A percentile compares a stretch with the other conserved stretches of the same genome.
Evolutionary conservation across 2,888 invertebrate species (phyloP).

Genomic region (Heteromurus nitidus): DNA sequence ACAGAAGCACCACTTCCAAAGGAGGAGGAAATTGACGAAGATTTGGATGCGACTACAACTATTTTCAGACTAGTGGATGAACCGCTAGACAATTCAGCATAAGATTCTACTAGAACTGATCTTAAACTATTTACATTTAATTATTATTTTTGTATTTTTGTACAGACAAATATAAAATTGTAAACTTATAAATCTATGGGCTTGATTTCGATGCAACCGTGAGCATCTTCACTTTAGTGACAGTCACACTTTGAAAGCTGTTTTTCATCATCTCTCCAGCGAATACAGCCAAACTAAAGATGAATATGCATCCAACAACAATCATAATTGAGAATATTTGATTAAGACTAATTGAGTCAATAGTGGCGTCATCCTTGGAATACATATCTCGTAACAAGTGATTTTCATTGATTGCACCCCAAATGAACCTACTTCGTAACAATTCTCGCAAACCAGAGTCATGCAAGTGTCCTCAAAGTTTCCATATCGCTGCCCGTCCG

Average conservation of each 20-base stretch:
- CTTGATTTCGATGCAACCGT: too few relatives aligned
- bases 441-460: neutral
- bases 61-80: conserved; percentile 20
- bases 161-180: too few relatives aligned
- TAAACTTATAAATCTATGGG: too few relatives aligned
- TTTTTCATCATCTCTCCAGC: neutral
- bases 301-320: neutral
- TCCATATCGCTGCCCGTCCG: neutral
- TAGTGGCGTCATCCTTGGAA: neutral
- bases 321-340: neutral
- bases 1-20: neutral
- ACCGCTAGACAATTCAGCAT: neutral
- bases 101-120: neutral
- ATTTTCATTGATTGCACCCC: conserved; percentile 3
- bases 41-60: conserved; percentile 4
- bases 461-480: neutral
- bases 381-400: neutral
- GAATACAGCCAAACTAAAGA: neutral
- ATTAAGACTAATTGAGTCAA: neutral
- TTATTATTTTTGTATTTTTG: conserved; percentile 4
- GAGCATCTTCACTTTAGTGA: too few relatives aligned
- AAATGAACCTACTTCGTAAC: neutral
- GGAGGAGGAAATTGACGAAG: neutral
- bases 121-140: neutral
- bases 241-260: too few relatives aligned